Conservation (phyloP, 2,113 vertebrate genomes). For the Enhydra lutris region DNA sequence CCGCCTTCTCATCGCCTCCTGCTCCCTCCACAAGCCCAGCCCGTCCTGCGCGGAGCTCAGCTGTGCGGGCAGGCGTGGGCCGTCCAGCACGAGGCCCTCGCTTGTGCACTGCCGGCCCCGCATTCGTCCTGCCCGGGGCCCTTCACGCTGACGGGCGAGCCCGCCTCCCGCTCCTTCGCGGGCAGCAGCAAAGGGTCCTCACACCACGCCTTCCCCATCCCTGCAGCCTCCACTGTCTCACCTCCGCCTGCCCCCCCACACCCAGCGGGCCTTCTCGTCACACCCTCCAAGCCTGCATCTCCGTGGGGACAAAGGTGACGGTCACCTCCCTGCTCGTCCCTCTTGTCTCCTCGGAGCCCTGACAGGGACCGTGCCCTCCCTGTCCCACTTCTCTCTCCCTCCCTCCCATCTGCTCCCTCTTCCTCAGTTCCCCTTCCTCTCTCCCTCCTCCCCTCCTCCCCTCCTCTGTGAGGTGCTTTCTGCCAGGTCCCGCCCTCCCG, state of each 20-base stretch:
- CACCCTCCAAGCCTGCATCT: not conserved
- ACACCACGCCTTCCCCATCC: fast-evolving
- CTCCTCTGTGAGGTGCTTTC: not conserved
- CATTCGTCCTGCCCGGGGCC: fast-evolving
- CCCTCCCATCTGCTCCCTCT: fast-evolving
- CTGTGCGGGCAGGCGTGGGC: not conserved
- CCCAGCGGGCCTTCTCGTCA: not conserved
- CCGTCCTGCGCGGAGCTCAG: fast-evolving
- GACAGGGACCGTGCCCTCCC: not conserved
- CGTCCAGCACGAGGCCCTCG: not conserved
- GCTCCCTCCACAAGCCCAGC: too few relatives aligned
- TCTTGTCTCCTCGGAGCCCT: not conserved
- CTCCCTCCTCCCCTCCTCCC: not conserved
- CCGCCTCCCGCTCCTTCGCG: fast-evolving
- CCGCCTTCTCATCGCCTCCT: not conserved
- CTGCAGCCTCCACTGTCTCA: not conserved
- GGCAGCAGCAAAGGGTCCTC: not conserved
- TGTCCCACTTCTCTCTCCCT: not conserved
- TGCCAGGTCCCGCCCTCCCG: not conserved
- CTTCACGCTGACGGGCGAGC: fast-evolving
- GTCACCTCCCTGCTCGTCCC: not conserved
- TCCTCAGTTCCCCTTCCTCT: too few relatives aligned
- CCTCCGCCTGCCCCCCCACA: fast-evolving
- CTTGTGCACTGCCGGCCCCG: not conserved
- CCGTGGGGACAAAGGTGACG: not conserved